A percentile compares a stretch with the other conserved stretches of the same genome.
Conservation (phyloP, 1,140 invertebrate species). For the Piezodorus guildinii region DNA sequence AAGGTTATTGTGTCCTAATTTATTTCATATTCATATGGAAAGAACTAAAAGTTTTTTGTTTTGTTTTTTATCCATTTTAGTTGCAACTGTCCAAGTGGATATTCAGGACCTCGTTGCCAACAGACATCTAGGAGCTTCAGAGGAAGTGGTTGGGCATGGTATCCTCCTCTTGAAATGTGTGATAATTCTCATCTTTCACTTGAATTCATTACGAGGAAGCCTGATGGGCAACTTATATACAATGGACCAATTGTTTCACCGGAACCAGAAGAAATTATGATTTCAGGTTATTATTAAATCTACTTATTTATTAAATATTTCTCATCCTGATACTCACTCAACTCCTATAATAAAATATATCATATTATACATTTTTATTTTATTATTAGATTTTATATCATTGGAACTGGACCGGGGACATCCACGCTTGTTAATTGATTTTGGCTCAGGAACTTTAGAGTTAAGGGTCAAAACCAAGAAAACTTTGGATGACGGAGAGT, state of each 20-base stretch:
- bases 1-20: too few species aligned
- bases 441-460: conserved; percentile 87
- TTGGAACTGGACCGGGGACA: conserved; percentile 83
- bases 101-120: conserved; percentile 89
- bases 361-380: neutral
- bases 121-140: conserved; percentile 87
- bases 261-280: conserved; percentile 74
- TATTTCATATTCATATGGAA: neutral
- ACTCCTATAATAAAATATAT: neutral
- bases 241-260: conserved; percentile 92
- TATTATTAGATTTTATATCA: conserved; percentile 70
- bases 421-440: conserved; percentile 81
- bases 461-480: conserved; percentile 77
- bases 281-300: conserved; percentile 45
- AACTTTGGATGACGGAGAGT: conserved; percentile 82
- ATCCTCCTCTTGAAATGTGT: conserved; percentile 89
- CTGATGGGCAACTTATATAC: conserved; percentile 86
- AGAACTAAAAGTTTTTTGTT: neutral
- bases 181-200: conserved; percentile 87
- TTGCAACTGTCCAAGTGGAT: conserved; percentile 82
- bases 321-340: too few species aligned
- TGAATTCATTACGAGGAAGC: conserved; percentile 84
- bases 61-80: conserved; percentile 32
- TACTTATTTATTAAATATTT: too few species aligned
- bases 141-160: conserved; percentile 91